Base-by-base conservation (phyloP, 2,113 vertebrate genomes). In the Pycnonotus jocosus region DNA sequence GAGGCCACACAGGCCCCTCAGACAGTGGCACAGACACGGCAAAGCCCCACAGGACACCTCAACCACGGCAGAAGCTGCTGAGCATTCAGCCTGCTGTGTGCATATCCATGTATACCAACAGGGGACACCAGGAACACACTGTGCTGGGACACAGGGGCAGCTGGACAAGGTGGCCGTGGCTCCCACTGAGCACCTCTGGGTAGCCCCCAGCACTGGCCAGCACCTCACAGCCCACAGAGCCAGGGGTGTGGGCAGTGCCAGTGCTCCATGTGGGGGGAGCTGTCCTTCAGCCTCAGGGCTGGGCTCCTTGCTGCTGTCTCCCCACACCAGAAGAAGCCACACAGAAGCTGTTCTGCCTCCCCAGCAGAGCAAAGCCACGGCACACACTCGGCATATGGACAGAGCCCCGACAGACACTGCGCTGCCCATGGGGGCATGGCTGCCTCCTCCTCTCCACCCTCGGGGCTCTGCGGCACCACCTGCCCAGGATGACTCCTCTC, bases 1-100 rank as follows among this genome's bases (percentile, higher is more conserved):
- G 7, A 73, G 61, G 38, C 86, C 21, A 6, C 51, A 37, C 53
- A 44, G 89, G 44, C 38, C 38, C 35, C 48, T 82, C 48, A 33
- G 70, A 92, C 66, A 91, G 88, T 3, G 60, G 90, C 93, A 85
- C 61, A 23, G 35, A 85, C 88, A 96, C 0, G 11, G 79, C 83
- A 90, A 95, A 96, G 87, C 90, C 66, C 83, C 84, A 93, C 38
- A 21, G 93, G 58, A 95, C 54, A 2, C 35, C 53, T 88, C 35
- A 64, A 17, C 71, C 69, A 77, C 14, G 11, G 80, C 73, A 83
- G 78, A 79, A 93, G 83, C 88, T 82, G 71, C 81, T 44, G 88
- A 21, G 61, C 74, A 8, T 31, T 64, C 60, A 56, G 85, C 45
- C 35, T 50, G 28, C 19, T 38, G 60, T 81, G 48, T 21, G 89